A percentile compares a stretch with the other conserved stretches of the same genome.
phyloP scores from a whole-genome alignment of 2,113 vertebrate species.

The Caretta caretta region DNA sequence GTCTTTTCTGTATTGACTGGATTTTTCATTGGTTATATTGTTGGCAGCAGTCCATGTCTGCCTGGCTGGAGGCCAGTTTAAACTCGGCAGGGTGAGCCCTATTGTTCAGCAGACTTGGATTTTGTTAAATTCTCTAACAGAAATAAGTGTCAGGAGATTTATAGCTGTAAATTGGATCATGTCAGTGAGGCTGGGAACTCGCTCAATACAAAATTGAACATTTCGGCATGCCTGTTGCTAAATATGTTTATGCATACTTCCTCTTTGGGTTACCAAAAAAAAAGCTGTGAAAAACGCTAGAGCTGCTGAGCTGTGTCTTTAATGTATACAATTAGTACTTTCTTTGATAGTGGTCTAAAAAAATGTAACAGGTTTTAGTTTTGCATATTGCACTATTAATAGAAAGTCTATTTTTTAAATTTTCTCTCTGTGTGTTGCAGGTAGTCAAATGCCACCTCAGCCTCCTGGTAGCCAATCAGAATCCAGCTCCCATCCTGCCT shows the following conservation, averaged over 20 bases:
- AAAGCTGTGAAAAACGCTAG: not conserved
- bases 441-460: constrained; percentile 90
- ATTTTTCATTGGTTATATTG: constrained; percentile 45
- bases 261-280: constrained; percentile 2
- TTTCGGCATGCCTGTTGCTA: constrained; percentile 58
- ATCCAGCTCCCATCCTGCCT: constrained; percentile 86
- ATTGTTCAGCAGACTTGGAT: constrained; percentile 57
- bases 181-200: constrained; percentile 61
- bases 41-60: constrained; percentile 52
- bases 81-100: constrained; percentile 57
- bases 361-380: constrained; percentile 10
- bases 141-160: constrained; percentile 63
- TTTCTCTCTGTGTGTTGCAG: constrained; percentile 80
- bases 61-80: constrained; percentile 50
- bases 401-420: constrained; percentile 40
- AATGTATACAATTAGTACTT: not conserved
- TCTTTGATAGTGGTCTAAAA: constrained; percentile 10
- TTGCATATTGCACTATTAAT: constrained; percentile 51
- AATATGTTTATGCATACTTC: constrained; percentile 63
- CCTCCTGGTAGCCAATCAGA: constrained; percentile 91
- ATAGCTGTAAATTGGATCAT: constrained; percentile 67
- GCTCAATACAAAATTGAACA: constrained; percentile 60
- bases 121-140: constrained; percentile 63
- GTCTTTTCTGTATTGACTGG: constrained; percentile 60
- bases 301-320: constrained; percentile 40